Evolutionary conservation across 2,888 invertebrate species (phyloP).

Genomic region (Cryptus armator): DNA sequence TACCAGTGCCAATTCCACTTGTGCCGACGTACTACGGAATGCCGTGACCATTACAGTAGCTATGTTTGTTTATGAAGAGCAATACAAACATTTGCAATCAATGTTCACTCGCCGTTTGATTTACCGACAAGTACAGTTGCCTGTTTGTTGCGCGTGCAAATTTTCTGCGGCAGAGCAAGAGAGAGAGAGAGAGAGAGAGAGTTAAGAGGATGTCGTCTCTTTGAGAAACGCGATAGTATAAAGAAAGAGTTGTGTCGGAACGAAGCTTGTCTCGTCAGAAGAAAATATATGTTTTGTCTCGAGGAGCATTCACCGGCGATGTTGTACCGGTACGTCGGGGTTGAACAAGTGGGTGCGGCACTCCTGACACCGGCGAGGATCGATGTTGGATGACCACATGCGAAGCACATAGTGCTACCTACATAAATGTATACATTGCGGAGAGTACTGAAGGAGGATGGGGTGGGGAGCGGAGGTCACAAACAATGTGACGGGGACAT

Average conservation of each 20-base stretch:
- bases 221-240: conserved; percentile 8
- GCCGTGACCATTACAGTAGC: no score
- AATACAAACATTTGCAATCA: background rate
- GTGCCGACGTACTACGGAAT: no score
- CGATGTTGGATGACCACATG: conserved; percentile 69
- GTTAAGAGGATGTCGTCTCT: background rate
- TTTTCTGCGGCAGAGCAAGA: background rate
- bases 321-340: conserved; percentile 32
- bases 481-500: conserved; percentile 13
- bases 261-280: conserved; percentile 32
- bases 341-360: conserved; percentile 69
- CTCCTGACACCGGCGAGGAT: conserved; percentile 65
- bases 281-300: conserved; percentile 46
- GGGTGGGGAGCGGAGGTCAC: background rate
- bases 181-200: no score
- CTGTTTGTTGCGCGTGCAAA: background rate
- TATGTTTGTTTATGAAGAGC: background rate
- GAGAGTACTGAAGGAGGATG: background rate
- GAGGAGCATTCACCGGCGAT: conserved; percentile 47
- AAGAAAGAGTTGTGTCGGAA: conserved; percentile 20
- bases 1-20: no score
- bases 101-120: background rate
- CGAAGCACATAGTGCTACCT: conserved; percentile 28
- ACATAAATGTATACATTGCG: conserved; percentile 33
- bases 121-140: background rate